Evolutionary conservation across 1,140 invertebrate species (phyloP), one percentile per base, ranked within the genome.

Genomic region (Diachasmimorpha longicaudata): DNA sequence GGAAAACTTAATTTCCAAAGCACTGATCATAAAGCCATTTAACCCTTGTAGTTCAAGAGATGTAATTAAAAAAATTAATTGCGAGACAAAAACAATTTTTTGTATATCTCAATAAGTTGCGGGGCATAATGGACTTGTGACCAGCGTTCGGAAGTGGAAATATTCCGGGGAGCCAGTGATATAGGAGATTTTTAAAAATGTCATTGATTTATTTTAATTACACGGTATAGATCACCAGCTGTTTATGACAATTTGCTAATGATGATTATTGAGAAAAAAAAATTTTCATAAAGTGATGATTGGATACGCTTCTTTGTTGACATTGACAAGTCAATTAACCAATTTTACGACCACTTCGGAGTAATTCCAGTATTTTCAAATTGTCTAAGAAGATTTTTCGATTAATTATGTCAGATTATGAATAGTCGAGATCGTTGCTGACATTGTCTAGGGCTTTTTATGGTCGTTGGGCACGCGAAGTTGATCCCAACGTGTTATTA

Each of bases 261-360:
- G 48, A 52, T 52, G 44, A 11, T 46, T 14, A 46, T 46, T 11
- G n/a, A 14, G 44, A 46, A 14, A n/a, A 46, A 58, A 63, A n/a
- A 46, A 58, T 25, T 63, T 13, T 6, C 25, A 23, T 63, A 63
- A 63, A 63, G 19, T 19, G 31, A 31, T 63, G 23, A 63, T 19
- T 68, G 66, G 66, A 39, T 66, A 66, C 66, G 66, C 66, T 68
- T 68, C 66, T 68, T 68, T 39, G 31, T 68, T 68, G 66, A 68
- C 66, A 68, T 68, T 68, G 36, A 68, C 66, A 39, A 68, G 66
- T 68, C 66, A 68, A 68, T 68, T 68, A 68, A 68, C 9, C 23
- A 23, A 68, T 37, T 68, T 36, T 68, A 37, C 36, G 66, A 37
- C 25, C 66, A 37, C 66, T 68, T 37, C 13, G 36, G 16, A 39